A percentile compares a stretch with the other conserved stretches of the same genome.
These are phyloP conservation scores for Brachyistius frenatus DNA, from an alignment of 2,113 vertebrate genomes.

Conservation along the genomic window DNA sequence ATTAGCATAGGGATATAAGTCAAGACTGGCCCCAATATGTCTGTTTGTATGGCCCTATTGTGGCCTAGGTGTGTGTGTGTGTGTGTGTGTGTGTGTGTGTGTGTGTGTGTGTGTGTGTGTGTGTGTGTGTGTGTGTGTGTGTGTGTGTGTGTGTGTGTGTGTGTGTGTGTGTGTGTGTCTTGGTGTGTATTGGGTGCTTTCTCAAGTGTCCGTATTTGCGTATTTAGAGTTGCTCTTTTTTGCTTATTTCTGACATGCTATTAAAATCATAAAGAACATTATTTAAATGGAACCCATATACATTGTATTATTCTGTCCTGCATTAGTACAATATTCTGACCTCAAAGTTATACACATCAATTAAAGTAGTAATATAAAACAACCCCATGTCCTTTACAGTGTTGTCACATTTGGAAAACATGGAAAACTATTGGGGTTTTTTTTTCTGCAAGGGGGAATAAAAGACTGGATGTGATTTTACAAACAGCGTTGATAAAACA, in stretches of 20 bases:
- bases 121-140: constrained; percentile 9
- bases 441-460: too few relatives aligned
- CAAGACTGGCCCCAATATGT: constrained; percentile 82
- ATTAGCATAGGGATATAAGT: constrained; percentile 85
- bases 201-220: constrained; percentile 10
- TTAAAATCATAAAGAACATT: constrained; percentile 3
- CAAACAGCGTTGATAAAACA: too few relatives aligned
- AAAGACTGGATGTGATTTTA: too few relatives aligned
- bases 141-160: not conserved
- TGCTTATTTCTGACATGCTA: not conserved
- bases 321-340: too few relatives aligned
- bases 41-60: constrained; percentile 69
- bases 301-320: not conserved
- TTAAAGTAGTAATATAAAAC: too few relatives aligned
- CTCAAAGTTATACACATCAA: too few relatives aligned
- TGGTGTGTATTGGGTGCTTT: not conserved
- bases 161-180: not conserved
- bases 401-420: too few relatives aligned
- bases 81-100: constrained; percentile 23
- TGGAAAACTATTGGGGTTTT: too few relatives aligned
- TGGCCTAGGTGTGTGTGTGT: constrained; percentile 53
- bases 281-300: too few relatives aligned
- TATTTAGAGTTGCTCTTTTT: constrained; percentile 3
- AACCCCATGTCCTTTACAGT: too few relatives aligned
- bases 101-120: constrained; percentile 16